A percentile compares a stretch with the other conserved stretches of the same genome.
phyloP scores from a whole-genome alignment of 1,140 invertebrate genomes.

The Polypedilum vanderplanki region DNA sequence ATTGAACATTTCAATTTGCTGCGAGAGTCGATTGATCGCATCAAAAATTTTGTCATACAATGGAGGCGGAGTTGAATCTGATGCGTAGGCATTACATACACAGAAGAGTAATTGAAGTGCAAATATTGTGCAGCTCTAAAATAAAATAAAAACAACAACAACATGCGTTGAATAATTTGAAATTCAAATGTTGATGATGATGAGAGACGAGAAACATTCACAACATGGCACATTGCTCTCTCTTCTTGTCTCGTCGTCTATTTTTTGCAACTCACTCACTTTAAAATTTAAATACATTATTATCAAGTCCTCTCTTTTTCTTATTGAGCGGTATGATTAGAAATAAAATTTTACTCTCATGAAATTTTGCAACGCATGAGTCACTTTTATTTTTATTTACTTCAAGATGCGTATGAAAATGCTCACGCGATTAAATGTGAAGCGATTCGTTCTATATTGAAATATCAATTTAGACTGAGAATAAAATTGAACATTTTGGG shows the following conservation, averaged over 20 bases:
- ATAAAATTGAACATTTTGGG: too few relatives aligned
- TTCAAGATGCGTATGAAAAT: too few relatives aligned
- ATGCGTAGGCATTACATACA: background rate
- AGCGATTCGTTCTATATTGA: too few relatives aligned
- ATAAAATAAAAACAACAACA: too few relatives aligned
- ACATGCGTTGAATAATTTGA: too few relatives aligned
- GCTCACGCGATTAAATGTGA: too few relatives aligned
- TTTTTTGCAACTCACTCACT: background rate
- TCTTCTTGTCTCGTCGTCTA: background rate
- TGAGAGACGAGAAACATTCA: too few relatives aligned
- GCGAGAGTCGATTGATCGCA: slow-evolving; percentile 32
- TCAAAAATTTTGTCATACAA: background rate
- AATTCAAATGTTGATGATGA: too few relatives aligned
- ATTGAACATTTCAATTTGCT: slow-evolving; percentile 43
- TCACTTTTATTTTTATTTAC: too few relatives aligned
- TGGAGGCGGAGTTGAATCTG: background rate
- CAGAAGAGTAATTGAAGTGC: background rate
- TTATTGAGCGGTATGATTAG: background rate
- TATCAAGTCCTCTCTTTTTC: too few relatives aligned
- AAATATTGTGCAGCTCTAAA: background rate
- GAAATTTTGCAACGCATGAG: background rate
- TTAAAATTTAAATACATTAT: slow-evolving; percentile 15
- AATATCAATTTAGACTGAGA: too few relatives aligned
- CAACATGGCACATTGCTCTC: too few relatives aligned
- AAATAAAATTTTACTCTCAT: background rate